A percentile compares a stretch with the other conserved stretches of the same genome.
These are phyloP conservation scores for Arctia plantaginis DNA, from an alignment of 2,888 invertebrate genomes.

Conservation along the genomic window DNA sequence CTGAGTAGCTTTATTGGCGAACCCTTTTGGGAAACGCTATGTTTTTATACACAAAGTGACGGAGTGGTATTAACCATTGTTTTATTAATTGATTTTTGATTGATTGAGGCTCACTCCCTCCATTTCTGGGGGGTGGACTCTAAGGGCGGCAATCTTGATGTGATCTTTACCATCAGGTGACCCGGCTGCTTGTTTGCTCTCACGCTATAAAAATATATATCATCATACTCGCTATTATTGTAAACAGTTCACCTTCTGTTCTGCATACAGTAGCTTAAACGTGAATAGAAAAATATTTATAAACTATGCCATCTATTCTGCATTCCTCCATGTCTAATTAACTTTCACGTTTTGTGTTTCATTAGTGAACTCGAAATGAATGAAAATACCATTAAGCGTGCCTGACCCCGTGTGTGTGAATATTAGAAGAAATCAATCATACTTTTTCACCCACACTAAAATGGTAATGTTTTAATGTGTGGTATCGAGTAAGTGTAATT, in stretches of 20 bases:
- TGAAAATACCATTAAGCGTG: background rate
- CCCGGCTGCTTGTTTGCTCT: too few species aligned
- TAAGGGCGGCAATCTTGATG: too few species aligned
- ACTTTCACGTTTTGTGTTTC: background rate
- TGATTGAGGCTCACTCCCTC: too few species aligned
- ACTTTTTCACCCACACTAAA: too few species aligned
- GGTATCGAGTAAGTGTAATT: background rate
- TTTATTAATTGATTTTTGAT: too few species aligned
- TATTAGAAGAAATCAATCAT: conserved; percentile 1
- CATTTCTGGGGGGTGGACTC: too few species aligned
- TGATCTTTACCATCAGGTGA: too few species aligned
- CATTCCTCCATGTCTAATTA: conserved; percentile 4
- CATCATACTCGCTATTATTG: background rate
- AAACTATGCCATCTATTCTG: background rate
- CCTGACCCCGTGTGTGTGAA: conserved; percentile 2
- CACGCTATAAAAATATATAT: background rate
- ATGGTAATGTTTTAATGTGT: background rate
- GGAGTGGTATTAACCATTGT: too few species aligned
- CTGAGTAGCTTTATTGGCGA: background rate
- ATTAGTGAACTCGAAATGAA: background rate
- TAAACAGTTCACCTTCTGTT: background rate
- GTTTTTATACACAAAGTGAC: too few species aligned
- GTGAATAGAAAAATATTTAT: background rate
- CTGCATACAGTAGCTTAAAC: background rate
- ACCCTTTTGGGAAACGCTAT: background rate